These are phyloP conservation scores for Drosophila sulfurigaster DNA, from an alignment of 1,140 invertebrate species.

Conservation along the genomic window DNA sequence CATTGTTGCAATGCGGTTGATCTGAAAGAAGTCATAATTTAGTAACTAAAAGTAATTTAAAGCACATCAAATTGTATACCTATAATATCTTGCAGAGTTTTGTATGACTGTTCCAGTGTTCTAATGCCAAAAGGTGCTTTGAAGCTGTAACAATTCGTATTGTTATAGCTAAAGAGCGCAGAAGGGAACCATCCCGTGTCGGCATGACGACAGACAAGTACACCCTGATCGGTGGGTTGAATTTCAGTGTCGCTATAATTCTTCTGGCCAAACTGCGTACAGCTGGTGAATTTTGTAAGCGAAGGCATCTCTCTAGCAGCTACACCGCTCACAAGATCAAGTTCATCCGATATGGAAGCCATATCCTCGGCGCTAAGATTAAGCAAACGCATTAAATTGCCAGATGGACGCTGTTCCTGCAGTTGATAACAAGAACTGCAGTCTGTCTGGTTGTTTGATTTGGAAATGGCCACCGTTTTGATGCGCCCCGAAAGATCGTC, in stretches of 20 bases:
- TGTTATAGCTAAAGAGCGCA: constrained; percentile 73
- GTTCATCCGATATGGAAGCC: constrained; percentile 74
- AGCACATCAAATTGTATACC: constrained; percentile 44
- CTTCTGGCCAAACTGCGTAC: constrained; percentile 71
- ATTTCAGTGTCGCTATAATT: constrained; percentile 33
- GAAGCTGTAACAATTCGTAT: constrained; percentile 77
- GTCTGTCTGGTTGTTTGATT: constrained; percentile 28
- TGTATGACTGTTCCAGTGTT: constrained; percentile 66
- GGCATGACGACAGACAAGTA: constrained; percentile 71
- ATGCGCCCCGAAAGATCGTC: constrained; percentile 69
- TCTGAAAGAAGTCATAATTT: constrained; percentile 38
- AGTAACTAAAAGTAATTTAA: background rate
- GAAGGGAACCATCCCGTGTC: constrained; percentile 77
- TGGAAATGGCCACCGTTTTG: constrained; percentile 64
- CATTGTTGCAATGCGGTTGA: constrained; percentile 52
- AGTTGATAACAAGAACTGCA: constrained; percentile 70
- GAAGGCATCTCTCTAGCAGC: constrained; percentile 42
- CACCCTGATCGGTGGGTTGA: constrained; percentile 72
- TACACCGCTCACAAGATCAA: constrained; percentile 58
- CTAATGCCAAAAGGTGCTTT: constrained; percentile 62
- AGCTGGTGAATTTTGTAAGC: constrained; percentile 71
- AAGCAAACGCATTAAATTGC: constrained; percentile 61
- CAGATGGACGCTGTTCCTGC: constrained; percentile 62
- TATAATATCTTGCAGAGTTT: constrained; percentile 63
- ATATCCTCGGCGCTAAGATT: constrained; percentile 75